Evolutionary conservation across 1,140 invertebrate genomes (phyloP).

Genomic region (Vanessa atalanta): DNA sequence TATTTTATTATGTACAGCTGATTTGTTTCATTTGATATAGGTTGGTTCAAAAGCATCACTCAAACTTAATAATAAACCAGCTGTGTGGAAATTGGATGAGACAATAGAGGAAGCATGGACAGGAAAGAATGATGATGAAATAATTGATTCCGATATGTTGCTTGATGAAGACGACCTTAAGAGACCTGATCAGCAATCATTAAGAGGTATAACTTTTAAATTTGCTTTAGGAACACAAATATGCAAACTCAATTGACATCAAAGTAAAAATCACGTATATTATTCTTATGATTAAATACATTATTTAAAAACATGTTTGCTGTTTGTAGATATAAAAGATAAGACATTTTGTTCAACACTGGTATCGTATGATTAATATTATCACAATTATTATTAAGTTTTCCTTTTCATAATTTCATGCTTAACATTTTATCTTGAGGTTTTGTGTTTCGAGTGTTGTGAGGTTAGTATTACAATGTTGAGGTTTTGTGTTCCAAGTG

Average conservation of each 20-base stretch:
- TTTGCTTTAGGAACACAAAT: too few species aligned
- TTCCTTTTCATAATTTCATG: background rate
- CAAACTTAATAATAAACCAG: constrained; percentile 76
- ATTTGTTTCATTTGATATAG: constrained; percentile 50
- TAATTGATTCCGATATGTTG: constrained; percentile 93
- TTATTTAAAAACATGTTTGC: too few species aligned
- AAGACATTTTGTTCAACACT: too few species aligned
- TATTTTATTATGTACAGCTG: too few species aligned
- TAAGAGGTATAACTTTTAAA: constrained; percentile 82
- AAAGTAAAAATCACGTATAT: too few species aligned
- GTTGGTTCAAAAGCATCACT: constrained; percentile 83
- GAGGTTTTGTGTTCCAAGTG: constrained; percentile 64
- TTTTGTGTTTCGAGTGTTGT: constrained; percentile 50
- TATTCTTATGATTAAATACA: too few species aligned
- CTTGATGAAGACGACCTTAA: constrained; percentile 94
- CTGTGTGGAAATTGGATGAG: constrained; percentile 80
- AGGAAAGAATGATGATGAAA: constrained; percentile 87
- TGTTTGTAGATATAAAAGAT: too few species aligned
- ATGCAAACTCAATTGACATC: too few species aligned
- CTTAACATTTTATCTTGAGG: constrained; percentile 41
- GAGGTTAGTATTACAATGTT: constrained; percentile 18
- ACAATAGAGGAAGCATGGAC: constrained; percentile 86
- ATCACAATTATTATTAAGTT: too few species aligned
- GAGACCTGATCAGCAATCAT: constrained; percentile 89
- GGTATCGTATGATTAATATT: too few species aligned